Base-by-base conservation (phyloP, 1,140 invertebrate genomes). In the Trichogramma pretiosum region DNA sequence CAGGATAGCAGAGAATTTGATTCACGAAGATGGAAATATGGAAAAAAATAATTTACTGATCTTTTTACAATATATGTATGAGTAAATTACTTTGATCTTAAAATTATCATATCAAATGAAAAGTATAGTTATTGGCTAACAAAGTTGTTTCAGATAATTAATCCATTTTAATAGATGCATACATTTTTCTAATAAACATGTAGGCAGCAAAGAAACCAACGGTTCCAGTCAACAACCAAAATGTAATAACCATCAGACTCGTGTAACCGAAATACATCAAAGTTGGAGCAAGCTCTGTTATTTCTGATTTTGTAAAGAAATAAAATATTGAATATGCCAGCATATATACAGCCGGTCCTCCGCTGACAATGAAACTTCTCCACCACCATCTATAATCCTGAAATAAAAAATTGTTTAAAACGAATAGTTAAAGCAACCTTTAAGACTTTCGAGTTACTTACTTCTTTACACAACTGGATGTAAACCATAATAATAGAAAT, bases 401-500 rank as follows among this genome's bases (percentile, higher is more conserved):
- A n/a, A 50, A 52, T 53, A 50, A 34, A 44, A 45, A 33, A 51
- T 30, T 43, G 16, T 35, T n/a, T 41, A 24, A 26, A 40, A 24
- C 26, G 16, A 24, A 3, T 40, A 13, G 3, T 18, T 19, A 22
- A 33, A 52, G 39, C 38, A 50, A 38, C 30, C 35, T 22, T 5
- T 24, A 23, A 47, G 17, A 35, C 37, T 5, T 30, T 11, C 26
- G 11, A 5, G 8, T 21, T 38, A 23, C 74, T 77, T 78, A 96
- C 93, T 82, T 98, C 95, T 56, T 90, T 91, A 75, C 94, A 98
- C 10, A 98, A 74, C 70, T 98, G 93, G 66, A 98, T 98, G 71
- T 98, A 98, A 0, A 94, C 91, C 86, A 98, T 94, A 2, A 98
- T 93, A 60, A 98, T 92, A 17, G 93, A 90, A 67, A 98, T 97